Evolutionary conservation across 92 coral and sea anemone species (phyloP), one percentile per base, ranked within the genome.

Genomic region (Pocillopora meandrina): DNA sequence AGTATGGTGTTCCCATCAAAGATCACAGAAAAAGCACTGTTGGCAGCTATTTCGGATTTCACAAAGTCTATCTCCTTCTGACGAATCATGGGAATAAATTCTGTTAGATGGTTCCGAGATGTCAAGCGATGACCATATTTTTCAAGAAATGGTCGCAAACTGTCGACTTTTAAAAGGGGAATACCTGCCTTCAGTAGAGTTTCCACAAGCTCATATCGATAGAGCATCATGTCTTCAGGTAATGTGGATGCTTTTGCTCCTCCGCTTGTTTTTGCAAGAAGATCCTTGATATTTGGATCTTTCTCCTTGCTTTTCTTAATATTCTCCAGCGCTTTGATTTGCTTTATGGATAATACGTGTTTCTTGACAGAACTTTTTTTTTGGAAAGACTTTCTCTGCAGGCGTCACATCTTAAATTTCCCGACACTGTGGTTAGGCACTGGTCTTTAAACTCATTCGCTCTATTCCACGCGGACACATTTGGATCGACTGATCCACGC

Each of bases 1-100:
- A 91, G 88, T 14, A 90, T 89, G 80, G 90, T 82, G 84, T 90
- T 88, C 74, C 95, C 88, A 88, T 85, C 92, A 73, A 88, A 91
- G 33, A 91, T 91, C 56, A 88, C 94, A 49, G 92, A 91, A 77
- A 92, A 89, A 56, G 47, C 92, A 85, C 71, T 75, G 80, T 68
- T 80, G 61, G 73, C 84, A 81, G 88, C 26, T 26, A 26, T 26
- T 26, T 26, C 26, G 26, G 26, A 26, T 26, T 26, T 26, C 26
- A 26, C 26, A 83, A 76, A 67, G 80, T 89, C 92, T 83, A 75
- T 88, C 87, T 91, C 95, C 76, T 89, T 89, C 80, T 82, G 63
- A 80, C 61, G 89, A 34, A 89, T 65, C 82, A 78, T 79, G 70
- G 89, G 87, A 80, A 85, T 91, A 79, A 82, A 79, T 85, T 91